These are phyloP conservation scores for Falco peregrinus DNA, from an alignment of 2,797 vertebrate genomes.

Conservation along the genomic window DNA sequence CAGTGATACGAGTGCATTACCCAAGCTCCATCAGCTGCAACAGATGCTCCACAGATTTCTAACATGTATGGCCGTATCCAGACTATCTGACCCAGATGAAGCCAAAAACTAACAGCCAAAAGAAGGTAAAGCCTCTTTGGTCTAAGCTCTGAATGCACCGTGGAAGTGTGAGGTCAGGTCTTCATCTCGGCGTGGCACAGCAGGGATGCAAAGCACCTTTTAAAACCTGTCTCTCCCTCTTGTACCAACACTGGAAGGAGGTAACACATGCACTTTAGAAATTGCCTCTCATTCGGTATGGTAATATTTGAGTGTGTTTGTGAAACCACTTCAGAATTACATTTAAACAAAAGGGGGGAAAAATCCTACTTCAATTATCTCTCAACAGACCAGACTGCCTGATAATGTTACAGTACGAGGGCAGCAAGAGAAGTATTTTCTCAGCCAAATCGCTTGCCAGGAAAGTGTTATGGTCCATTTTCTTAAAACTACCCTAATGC, in stretches of 20 bases:
- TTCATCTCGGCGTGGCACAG: rapidly evolving
- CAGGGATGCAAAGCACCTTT: neutral
- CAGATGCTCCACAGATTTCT: neutral
- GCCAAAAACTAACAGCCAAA: neutral
- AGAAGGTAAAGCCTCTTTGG: neutral
- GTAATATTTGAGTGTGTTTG: slow-evolving; percentile 45
- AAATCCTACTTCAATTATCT: slow-evolving; percentile 54
- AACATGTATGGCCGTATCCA: neutral
- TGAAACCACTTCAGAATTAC: slow-evolving; percentile 58
- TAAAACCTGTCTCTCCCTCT: neutral
- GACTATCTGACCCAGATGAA: neutral
- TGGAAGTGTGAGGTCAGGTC: neutral
- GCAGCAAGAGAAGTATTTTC: slow-evolving; percentile 36
- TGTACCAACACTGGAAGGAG: neutral
- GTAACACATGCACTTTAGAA: slow-evolving; percentile 2
- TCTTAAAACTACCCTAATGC: slow-evolving; percentile 15
- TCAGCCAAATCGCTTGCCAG: slow-evolving; percentile 41
- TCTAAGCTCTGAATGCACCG: neutral
- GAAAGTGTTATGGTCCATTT: slow-evolving; percentile 37
- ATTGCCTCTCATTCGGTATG: slow-evolving; percentile 11
- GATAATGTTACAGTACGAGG: slow-evolving; percentile 21
- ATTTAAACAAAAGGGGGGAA: neutral
- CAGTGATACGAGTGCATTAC: rapidly evolving
- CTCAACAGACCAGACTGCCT: slow-evolving; percentile 54
- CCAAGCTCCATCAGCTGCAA: neutral